Conservation (phyloP, 1,140 invertebrate genomes). For the Chironomus tepperi region DNA sequence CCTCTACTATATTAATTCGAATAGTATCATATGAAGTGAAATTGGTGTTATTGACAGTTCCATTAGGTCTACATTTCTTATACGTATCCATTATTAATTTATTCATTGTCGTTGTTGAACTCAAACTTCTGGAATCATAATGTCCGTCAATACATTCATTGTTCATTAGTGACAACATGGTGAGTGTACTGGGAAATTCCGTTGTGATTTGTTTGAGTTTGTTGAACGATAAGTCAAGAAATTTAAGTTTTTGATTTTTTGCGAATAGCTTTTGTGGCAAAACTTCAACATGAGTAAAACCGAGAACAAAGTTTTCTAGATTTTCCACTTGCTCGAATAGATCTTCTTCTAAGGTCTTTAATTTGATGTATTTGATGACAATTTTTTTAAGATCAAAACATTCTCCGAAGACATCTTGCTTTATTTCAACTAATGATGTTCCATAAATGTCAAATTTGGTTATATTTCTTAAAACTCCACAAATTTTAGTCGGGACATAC, state of each 20-base stretch:
- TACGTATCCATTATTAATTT: not conserved
- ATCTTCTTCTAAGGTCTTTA: not conserved
- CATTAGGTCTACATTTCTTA: not conserved
- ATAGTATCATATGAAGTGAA: not conserved
- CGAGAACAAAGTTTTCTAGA: not conserved
- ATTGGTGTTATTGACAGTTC: not conserved
- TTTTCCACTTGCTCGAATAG: not conserved
- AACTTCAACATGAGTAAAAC: not conserved
- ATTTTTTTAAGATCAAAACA: not conserved
- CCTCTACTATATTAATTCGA: not conserved
- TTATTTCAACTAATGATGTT: not conserved
- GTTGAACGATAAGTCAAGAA: not conserved
- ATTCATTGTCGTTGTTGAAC: not conserved
- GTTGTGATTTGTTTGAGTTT: not conserved
- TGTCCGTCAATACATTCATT: not conserved
- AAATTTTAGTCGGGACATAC: not conserved
- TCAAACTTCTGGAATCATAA: not conserved
- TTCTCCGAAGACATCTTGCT: not conserved
- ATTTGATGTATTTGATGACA: not conserved
- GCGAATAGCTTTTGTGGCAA: not conserved
- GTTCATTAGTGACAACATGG: not conserved
- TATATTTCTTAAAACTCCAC: not conserved
- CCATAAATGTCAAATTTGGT: not conserved
- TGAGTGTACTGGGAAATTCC: not conserved
- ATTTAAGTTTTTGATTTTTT: not conserved